Evolutionary conservation across 2,113 vertebrate species (phyloP), one percentile per base, ranked within the genome.

Genomic region (Thalassoma bifasciatum): DNA sequence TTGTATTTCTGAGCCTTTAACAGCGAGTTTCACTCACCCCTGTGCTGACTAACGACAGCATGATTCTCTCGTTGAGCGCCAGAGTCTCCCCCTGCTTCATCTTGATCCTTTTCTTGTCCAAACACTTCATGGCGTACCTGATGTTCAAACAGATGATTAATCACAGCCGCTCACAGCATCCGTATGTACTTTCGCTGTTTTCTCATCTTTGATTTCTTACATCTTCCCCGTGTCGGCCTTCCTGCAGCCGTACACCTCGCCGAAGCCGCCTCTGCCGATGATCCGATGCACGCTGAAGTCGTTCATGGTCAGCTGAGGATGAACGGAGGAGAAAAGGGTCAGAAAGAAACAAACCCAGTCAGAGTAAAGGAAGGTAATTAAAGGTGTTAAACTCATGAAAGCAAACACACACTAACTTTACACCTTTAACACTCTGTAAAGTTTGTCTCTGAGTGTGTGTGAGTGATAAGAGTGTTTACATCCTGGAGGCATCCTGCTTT

Each of bases 161-260:
- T 82, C 17, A 82, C 24, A 52, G 0, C 3, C 8, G 1, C 3
- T 34, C 19, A 14, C 12, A 19, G 23, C 21, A 8, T 0, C 4
- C 3, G 0, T 2, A 7, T 0, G 12, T 10, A 24, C 16, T 23
- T 4, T 5, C 1, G 1, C 9, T 13, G 4, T 2, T 14, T 2
- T 3, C 2, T 60, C 8, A 0, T 5, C 1, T 8, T 2, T 2
- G 0, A 7, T 0, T 4, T 7, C 96, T 97, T 86, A 98, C 98
- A 99, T 99, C 93, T 99, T 99, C 57, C 98, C 98, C 10, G 98
- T 99, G 93, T 99, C 98, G 36, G 98, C 98, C 93, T 99, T 99
- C 65, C 98, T 95, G 93, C 98, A 99, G 70, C 98, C 98, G 0
- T 99, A 99, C 16, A 99, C 98, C 90, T 99, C 98, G 3, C 98